These are phyloP conservation scores for Orthosia gracilis DNA, from an alignment of 2,888 invertebrate genomes.

Conservation along the genomic window DNA sequence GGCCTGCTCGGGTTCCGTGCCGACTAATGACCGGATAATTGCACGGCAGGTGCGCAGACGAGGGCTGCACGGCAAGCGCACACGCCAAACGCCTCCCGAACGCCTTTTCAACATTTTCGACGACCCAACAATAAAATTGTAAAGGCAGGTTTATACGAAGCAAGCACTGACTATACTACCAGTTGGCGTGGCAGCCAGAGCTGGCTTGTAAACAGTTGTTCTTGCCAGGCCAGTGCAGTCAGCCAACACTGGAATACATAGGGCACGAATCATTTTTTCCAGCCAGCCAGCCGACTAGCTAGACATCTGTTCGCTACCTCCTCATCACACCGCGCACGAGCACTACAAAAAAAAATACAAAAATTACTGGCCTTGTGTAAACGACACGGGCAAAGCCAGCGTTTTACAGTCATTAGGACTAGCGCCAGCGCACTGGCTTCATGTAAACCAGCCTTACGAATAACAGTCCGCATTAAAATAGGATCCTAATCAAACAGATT, in stretches of 20 bases:
- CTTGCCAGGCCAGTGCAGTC: background rate
- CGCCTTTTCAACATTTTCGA: constrained; percentile 57
- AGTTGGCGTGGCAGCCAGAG: background rate
- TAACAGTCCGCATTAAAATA: constrained; percentile 47
- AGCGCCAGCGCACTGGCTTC: background rate
- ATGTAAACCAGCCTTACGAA: constrained; percentile 30
- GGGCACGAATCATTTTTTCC: background rate
- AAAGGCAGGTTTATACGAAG: constrained; percentile 23
- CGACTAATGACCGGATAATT: constrained; percentile 86
- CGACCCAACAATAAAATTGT: constrained; percentile 46
- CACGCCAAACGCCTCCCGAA: constrained; percentile 75
- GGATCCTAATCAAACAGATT: constrained; percentile 70
- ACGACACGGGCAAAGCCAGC: background rate
- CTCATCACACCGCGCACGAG: background rate
- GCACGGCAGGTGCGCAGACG: constrained; percentile 83
- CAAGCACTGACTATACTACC: background rate
- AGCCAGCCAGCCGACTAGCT: too few species aligned
- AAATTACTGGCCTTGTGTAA: background rate
- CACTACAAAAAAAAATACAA: background rate
- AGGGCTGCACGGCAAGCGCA: constrained; percentile 83
- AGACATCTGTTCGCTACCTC: background rate
- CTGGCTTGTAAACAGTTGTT: background rate
- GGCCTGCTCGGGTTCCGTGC: constrained; percentile 80
- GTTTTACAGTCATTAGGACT: background rate
- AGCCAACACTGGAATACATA: background rate